Conservation (phyloP, 2,888 invertebrate genomes). For the Sminthurides aquaticus region DNA sequence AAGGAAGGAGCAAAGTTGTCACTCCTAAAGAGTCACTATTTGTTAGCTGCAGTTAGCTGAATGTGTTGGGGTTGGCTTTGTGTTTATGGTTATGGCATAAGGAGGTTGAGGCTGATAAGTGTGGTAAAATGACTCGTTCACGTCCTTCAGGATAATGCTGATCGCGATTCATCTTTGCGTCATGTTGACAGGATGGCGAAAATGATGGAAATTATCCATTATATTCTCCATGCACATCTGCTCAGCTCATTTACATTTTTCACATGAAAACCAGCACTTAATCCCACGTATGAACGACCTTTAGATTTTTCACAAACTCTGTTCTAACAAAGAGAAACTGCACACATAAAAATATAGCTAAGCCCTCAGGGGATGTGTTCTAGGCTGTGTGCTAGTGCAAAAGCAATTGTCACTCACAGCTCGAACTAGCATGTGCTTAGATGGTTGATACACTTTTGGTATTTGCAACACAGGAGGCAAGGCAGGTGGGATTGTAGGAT, state of each 20-base stretch:
- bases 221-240: not conserved
- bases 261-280: not conserved
- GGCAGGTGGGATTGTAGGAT: no score
- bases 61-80: no score
- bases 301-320: constrained; percentile 4
- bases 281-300: not conserved
- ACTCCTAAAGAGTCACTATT: no score
- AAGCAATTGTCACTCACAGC: no score
- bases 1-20: no score
- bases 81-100: not conserved
- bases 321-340: not conserved
- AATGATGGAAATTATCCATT: not conserved
- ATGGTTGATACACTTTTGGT: no score
- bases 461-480: no score
- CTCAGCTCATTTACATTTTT: not conserved
- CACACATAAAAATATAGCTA: not conserved
- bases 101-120: no score
- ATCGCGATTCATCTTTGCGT: not conserved
- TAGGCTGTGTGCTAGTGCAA: no score
- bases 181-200: not conserved
- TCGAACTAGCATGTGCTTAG: no score
- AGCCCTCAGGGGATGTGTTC: no score
- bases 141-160: not conserved
- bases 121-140: not conserved
- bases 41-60: no score